Conservation (phyloP, 2,888 invertebrate genomes). For the Aricia artaxerxes region DNA sequence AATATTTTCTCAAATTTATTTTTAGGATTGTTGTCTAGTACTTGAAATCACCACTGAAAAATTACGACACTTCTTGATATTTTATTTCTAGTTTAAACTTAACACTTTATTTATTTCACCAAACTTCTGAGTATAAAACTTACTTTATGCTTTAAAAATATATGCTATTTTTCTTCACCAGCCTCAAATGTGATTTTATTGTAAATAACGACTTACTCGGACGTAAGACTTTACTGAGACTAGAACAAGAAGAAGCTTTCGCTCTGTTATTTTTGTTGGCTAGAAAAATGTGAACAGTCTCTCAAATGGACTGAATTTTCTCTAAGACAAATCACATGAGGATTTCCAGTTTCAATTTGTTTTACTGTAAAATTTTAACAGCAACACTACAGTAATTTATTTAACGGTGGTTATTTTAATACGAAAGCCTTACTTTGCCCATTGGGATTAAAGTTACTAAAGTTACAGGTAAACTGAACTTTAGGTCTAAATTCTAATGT, state of each 20-base stretch:
- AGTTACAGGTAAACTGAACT: neutral
- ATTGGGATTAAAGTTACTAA: neutral
- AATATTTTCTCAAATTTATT: neutral
- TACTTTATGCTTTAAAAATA: neutral
- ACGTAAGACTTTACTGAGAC: neutral
- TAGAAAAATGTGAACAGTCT: neutral
- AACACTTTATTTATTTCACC: neutral
- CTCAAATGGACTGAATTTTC: neutral
- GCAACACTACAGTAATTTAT: neutral
- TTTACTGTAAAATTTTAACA: neutral
- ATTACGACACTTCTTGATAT: too few species aligned
- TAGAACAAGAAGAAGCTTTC: neutral
- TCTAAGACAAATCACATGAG: neutral
- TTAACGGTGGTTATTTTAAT: neutral
- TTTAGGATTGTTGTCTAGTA: too few species aligned
- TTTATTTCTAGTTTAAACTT: neutral
- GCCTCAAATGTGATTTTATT: constrained; percentile 4
- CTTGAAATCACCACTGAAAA: too few species aligned
- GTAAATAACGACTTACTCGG: constrained; percentile 1
- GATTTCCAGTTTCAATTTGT: neutral
- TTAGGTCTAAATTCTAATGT: neutral
- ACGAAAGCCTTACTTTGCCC: neutral
- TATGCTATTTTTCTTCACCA: neutral
- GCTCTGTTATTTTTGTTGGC: neutral
- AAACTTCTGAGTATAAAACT: neutral